phyloP scores from a whole-genome alignment of 2,113 vertebrate genomes.

The Psilopsiagon aurifrons region DNA sequence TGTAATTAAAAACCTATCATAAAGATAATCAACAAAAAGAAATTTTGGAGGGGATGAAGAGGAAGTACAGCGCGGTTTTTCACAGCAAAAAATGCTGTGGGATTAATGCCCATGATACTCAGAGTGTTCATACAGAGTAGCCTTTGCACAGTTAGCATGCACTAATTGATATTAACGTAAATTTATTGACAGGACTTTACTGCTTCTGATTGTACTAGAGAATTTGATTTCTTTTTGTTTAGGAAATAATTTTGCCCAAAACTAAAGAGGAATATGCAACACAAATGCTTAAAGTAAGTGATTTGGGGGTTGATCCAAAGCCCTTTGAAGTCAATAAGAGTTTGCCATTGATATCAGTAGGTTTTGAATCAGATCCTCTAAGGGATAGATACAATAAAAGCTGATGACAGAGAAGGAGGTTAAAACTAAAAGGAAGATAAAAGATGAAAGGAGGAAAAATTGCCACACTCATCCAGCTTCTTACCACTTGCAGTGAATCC shows the following conservation, averaged over 20 bases:
- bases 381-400: background rate
- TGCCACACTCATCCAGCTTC: background rate
- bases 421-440: slow-evolving; percentile 30
- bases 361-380: background rate
- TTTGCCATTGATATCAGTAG: slow-evolving; percentile 3
- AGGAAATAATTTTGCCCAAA: background rate
- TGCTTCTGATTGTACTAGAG: background rate
- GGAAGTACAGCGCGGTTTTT: rapidly evolving
- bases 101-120: background rate
- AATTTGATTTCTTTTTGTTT: background rate
- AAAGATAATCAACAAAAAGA: background rate
- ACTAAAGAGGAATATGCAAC: background rate
- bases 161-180: background rate
- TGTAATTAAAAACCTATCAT: background rate
- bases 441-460: background rate
- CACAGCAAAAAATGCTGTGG: background rate
- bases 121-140: background rate
- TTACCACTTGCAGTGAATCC: background rate
- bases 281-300: background rate
- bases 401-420: slow-evolving; percentile 4
- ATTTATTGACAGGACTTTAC: background rate
- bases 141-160: background rate
- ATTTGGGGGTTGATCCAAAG: background rate
- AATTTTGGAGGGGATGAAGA: rapidly evolving
- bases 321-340: slow-evolving; percentile 42